phyloP scores from a whole-genome alignment of 2,797 vertebrate species.

The Cyclopterus lumpus region DNA sequence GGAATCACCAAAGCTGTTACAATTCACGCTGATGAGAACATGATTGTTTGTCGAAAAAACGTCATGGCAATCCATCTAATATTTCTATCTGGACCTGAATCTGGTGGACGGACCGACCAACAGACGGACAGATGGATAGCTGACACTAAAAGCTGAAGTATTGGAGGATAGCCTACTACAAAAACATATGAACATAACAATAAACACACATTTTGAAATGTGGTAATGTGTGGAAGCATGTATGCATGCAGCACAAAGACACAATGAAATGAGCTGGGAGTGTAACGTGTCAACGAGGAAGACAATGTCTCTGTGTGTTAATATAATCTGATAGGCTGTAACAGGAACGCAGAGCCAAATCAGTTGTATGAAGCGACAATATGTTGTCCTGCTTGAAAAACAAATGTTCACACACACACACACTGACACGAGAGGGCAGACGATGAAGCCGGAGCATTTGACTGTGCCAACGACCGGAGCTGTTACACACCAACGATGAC shows the following conservation, averaged over 20 bases:
- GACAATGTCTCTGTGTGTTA: background rate
- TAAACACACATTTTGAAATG: background rate
- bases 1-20: background rate
- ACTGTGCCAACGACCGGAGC: background rate
- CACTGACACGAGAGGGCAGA: conserved; percentile 11
- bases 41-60: background rate
- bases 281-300: background rate
- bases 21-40: background rate
- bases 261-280: background rate
- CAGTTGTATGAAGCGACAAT: background rate
- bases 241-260: background rate
- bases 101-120: background rate
- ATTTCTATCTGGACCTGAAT: background rate
- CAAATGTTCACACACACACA: background rate
- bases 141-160: background rate
- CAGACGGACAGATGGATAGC: too few species aligned
- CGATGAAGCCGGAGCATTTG: conserved; percentile 10
- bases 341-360: conserved; percentile 8
- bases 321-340: background rate
- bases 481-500: conserved; percentile 47
- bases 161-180: background rate
- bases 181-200: background rate
- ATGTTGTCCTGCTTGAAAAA: background rate
- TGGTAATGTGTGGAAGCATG: background rate
- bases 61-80: background rate